phyloP scores from a whole-genome alignment of 2,888 invertebrate species.

The Nephrotoma flavescens region DNA sequence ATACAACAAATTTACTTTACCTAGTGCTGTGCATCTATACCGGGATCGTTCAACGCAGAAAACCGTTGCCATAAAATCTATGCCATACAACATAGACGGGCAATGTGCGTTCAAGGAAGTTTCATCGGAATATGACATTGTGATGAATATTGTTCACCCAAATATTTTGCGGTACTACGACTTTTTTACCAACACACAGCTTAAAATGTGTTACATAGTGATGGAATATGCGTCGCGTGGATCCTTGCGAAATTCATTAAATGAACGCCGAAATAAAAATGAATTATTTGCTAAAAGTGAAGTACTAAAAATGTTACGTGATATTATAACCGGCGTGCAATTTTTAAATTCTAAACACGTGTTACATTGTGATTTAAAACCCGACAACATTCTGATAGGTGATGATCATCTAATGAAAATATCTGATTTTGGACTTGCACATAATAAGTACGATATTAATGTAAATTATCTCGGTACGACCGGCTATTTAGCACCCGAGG shows the following conservation, averaged over 20 bases:
- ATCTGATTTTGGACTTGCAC: slow-evolving; percentile 16
- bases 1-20: not conserved
- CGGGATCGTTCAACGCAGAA: not conserved
- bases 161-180: slow-evolving; percentile 25
- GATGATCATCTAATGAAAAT: slow-evolving; percentile 11
- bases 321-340: slow-evolving; percentile 29
- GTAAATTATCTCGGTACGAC: slow-evolving; percentile 35
- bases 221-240: slow-evolving; percentile 28
- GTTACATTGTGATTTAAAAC: slow-evolving; percentile 14
- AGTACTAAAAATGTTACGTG: slow-evolving; percentile 20
- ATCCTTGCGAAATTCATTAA: slow-evolving; percentile 22
- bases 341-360: slow-evolving; percentile 27
- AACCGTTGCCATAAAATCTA: not conserved
- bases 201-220: slow-evolving; percentile 21
- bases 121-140: slow-evolving; percentile 21
- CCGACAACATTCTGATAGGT: slow-evolving; percentile 12
- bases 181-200: slow-evolving; percentile 19
- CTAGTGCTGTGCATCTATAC: not conserved
- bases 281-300: not conserved
- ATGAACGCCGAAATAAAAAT: not conserved
- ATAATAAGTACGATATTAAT: not conserved
- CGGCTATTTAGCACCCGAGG: slow-evolving; percentile 51
- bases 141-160: slow-evolving; percentile 28
- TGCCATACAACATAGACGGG: not conserved
- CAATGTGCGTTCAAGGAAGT: not conserved